Evolutionary conservation across 2,113 vertebrate genomes (phyloP).

Genomic region (Pandion haliaetus): DNA sequence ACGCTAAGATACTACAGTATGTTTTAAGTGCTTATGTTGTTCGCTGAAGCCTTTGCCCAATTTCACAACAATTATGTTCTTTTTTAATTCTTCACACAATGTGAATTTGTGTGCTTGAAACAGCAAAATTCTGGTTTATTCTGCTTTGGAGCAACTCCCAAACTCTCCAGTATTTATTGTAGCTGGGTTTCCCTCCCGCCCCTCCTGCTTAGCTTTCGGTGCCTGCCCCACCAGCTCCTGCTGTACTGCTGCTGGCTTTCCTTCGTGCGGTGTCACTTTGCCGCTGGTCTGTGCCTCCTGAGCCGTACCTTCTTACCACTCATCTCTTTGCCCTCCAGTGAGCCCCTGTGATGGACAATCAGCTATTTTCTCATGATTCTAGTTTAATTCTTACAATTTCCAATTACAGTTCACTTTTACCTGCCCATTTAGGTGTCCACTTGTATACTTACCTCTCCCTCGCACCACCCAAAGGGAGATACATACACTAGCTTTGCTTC

Average conservation of each 20-base stretch:
- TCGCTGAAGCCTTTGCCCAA: neutral
- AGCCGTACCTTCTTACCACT: neutral
- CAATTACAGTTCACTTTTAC: neutral
- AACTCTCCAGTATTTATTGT: neutral
- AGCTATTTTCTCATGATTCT: neutral
- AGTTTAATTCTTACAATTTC: neutral
- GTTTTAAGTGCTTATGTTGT: neutral
- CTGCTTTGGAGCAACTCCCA: neutral
- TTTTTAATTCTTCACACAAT: neutral
- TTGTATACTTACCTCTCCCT: neutral
- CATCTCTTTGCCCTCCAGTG: neutral
- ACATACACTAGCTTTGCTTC: neutral
- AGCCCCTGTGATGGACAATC: neutral
- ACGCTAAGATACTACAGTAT: neutral
- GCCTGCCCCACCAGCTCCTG: neutral
- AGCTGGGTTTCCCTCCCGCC: neutral
- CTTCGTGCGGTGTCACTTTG: neutral
- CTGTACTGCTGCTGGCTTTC: neutral
- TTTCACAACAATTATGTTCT: neutral
- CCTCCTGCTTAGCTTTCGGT: neutral
- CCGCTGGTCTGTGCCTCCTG: neutral
- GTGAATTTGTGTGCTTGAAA: neutral
- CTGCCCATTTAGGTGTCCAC: neutral
- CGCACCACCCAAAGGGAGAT: neutral
- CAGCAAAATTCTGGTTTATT: neutral